Percentiles rank a stretch among this genome's conserved stretches.
phyloP scores from a whole-genome alignment of 2,113 vertebrate genomes.

The Edolisoma coerulescens region DNA sequence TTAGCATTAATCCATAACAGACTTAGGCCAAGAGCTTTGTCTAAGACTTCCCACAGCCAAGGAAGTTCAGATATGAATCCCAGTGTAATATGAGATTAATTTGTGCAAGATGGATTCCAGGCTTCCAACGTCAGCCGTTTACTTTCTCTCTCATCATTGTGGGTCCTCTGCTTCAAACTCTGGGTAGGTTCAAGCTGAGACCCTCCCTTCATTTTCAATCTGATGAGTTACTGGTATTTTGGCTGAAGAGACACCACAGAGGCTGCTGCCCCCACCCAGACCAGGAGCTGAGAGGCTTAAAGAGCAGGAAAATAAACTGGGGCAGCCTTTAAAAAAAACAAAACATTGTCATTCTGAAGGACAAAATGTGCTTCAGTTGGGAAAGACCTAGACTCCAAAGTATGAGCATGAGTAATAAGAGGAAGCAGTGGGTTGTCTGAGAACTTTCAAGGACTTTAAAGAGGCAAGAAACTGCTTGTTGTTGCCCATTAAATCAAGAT shows the following conservation, averaged over 20 bases:
- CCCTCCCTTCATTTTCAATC: not conserved
- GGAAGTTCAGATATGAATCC: not conserved
- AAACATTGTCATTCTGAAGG: not conserved
- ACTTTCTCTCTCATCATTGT: not conserved
- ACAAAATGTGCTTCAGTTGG: fast-evolving
- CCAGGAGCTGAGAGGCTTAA: not conserved
- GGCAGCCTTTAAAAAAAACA: not conserved
- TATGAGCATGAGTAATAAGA: fast-evolving
- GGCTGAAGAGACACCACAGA: not conserved
- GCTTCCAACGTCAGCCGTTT: not conserved
- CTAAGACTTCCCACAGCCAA: not conserved
- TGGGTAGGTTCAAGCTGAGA: not conserved
- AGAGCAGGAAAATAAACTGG: not conserved
- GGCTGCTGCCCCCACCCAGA: not conserved
- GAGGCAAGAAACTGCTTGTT: not conserved
- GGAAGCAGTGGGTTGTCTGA: not conserved
- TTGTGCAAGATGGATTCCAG: not conserved
- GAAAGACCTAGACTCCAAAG: not conserved
- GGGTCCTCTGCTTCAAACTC: not conserved
- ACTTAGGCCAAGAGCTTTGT: not conserved
- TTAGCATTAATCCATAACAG: not conserved
- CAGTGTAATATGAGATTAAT: not conserved
- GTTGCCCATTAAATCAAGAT: not conserved
- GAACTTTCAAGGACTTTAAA: not conserved
- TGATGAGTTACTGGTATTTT: not conserved